Base-by-base conservation (phyloP, 2,888 invertebrate genomes). In the Hydropsyche betteni region DNA sequence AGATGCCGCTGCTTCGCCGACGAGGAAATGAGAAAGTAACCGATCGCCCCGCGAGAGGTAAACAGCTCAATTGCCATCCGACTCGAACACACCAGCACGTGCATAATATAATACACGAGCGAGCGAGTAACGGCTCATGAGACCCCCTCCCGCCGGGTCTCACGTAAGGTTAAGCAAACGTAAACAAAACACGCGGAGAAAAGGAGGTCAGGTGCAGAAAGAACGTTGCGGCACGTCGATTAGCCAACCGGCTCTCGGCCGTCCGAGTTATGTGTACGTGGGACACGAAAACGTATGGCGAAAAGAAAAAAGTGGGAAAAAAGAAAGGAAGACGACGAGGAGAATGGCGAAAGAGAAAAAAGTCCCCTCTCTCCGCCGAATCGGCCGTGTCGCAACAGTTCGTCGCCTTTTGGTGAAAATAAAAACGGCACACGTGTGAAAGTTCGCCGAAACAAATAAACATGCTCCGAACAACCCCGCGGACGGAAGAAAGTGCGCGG, bases 261-360 rank as follows among this genome's bases (percentile, higher is more conserved):
- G 64, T 36, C 44, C 44, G 44, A 44, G 44, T 44, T 44, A 44
- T 44, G 24, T 14, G 50, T 71, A 70, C 50, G 51, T 34, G n/a
- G 80, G 71, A 75, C 80, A 80, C 80, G 79, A 80, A 83, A 80
- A 82, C 81, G 75, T 24, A 24, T 78, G 81, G 81, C 80, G 83
- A 51, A 51, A 55, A n/a, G 16, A 14, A 55, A 55, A 55, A 55
- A 55, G n/a, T n/a, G 12, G 34, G 8, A 34, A 55, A 55, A 64
- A 64, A 64, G 64, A 64, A 64, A 64, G 64, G 64, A 64, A 64
- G 64, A 64, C 64, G 36, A 10, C 7, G 10, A 44, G 44, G 68
- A 38, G 38, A 8, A 12, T 33, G 33, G 50, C 50, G 55, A 58
- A 36, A 33, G 58, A 33, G 52, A 38, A 14, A 16, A 55, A 16